These are phyloP conservation scores for Leptinotarsa undecemlineata DNA, from an alignment of 1,140 invertebrate species.

Conservation along the genomic window DNA sequence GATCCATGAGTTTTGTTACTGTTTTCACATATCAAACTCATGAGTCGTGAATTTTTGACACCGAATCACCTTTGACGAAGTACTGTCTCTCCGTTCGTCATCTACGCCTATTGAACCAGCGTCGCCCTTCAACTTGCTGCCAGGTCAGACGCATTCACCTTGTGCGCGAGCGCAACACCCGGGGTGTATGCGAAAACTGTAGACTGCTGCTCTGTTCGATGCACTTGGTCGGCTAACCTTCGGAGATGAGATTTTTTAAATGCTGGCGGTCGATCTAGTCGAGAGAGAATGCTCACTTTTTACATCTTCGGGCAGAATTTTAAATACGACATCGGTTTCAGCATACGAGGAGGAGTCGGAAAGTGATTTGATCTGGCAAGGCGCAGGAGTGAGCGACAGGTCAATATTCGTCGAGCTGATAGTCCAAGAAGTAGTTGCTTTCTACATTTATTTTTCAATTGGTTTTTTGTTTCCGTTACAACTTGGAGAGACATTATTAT, in stretches of 20 bases:
- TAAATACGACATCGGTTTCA: not conserved
- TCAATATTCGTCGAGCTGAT: too few species aligned
- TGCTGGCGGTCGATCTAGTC: conserved; percentile 10
- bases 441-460: too few species aligned
- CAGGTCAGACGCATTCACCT: conserved; percentile 53
- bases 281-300: conserved; percentile 10
- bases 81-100: not conserved
- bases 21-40: too few species aligned
- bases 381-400: too few species aligned
- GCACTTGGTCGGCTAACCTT: conserved; percentile 31
- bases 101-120: conserved; percentile 25
- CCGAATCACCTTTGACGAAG: too few species aligned
- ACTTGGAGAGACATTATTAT: too few species aligned
- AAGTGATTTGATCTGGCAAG: too few species aligned
- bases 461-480: too few species aligned
- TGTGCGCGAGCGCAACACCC: conserved; percentile 48
- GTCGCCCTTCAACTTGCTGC: conserved; percentile 53
- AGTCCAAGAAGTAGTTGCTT: too few species aligned
- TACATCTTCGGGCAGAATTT: not conserved
- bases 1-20: too few species aligned
- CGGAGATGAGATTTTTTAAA: conserved; percentile 21
- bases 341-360: not conserved
- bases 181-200: conserved; percentile 42
- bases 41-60: too few species aligned
- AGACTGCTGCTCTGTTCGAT: conserved; percentile 9